These are phyloP conservation scores for Vultur gryphus DNA, from an alignment of 2,797 vertebrate genomes.

Conservation along the genomic window DNA sequence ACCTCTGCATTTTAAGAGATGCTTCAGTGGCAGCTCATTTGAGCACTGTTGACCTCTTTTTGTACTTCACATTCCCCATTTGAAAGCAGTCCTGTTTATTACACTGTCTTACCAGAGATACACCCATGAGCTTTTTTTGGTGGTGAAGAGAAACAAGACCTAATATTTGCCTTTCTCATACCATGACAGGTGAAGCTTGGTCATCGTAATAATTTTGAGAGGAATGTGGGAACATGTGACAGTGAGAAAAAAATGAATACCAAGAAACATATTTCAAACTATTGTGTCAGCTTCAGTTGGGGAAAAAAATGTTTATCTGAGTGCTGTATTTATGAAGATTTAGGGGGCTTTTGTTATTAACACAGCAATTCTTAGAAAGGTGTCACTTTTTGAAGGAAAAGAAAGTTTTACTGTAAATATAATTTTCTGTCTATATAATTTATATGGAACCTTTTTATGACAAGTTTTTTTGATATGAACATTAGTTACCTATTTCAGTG, in stretches of 20 bases:
- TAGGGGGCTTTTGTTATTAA: background rate
- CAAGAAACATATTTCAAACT: background rate
- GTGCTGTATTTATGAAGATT: background rate
- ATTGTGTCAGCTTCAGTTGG: background rate
- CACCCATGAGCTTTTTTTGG: background rate
- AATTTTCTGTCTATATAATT: background rate
- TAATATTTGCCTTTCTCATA: background rate
- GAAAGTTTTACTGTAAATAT: background rate
- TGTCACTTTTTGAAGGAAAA: background rate
- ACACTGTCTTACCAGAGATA: background rate
- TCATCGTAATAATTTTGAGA: background rate
- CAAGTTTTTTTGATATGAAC: background rate
- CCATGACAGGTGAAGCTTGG: background rate
- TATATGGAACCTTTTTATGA: background rate
- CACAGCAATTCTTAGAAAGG: background rate
- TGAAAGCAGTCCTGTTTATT: background rate
- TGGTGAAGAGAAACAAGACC: background rate
- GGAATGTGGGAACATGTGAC: background rate
- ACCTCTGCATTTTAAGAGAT: background rate
- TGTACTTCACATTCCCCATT: background rate
- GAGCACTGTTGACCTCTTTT: background rate
- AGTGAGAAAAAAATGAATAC: background rate
- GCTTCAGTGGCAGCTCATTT: background rate
- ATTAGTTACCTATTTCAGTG: background rate
- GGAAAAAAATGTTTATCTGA: background rate